A percentile compares a stretch with the other conserved stretches of the same genome.
Evolutionary conservation across 2,113 vertebrate species (phyloP).

Genomic region (Hippocampus mohnikei): DNA sequence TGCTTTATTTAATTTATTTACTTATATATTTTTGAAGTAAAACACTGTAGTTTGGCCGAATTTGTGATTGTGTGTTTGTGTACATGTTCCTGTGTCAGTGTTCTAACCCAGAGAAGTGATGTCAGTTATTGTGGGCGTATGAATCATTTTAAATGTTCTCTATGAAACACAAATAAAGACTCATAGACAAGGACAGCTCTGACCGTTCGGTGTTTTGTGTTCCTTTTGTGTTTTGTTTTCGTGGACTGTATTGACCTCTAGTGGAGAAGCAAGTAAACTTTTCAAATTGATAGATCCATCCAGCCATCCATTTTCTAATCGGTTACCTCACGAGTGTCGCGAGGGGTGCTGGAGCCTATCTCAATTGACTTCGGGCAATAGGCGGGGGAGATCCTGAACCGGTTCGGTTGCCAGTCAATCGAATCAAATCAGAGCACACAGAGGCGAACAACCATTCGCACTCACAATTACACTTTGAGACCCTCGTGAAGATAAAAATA

Average conservation of each 20-base stretch:
- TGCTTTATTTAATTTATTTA: conserved; percentile 1
- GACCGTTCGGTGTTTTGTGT: not conserved
- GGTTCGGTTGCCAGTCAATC: too few species aligned
- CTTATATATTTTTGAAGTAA: conserved; percentile 42
- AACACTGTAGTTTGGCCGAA: conserved; percentile 68
- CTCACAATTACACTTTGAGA: too few species aligned
- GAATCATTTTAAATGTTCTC: conserved; percentile 78
- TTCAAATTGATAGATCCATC: too few species aligned
- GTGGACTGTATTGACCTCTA: conserved; percentile 48
- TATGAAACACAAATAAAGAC: conserved; percentile 77
- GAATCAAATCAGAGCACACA: too few species aligned
- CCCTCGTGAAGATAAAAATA: too few species aligned
- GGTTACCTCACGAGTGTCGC: too few species aligned
- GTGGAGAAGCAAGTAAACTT: conserved; percentile 22
- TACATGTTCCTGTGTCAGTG: conserved; percentile 76
- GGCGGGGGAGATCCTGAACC: too few species aligned
- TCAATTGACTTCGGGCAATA: too few species aligned
- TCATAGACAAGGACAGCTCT: conserved; percentile 53
- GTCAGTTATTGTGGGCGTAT: conserved; percentile 75
- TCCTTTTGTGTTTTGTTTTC: conserved; percentile 9
- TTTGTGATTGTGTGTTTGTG: conserved; percentile 77
- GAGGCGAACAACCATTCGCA: too few species aligned
- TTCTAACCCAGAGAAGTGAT: conserved; percentile 73
- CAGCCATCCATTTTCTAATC: too few species aligned
- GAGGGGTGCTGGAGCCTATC: too few species aligned